A percentile compares a stretch with the other conserved stretches of the same genome.
Conservation (phyloP, 2,113 vertebrate species). For the Larimichthys polyactis region DNA sequence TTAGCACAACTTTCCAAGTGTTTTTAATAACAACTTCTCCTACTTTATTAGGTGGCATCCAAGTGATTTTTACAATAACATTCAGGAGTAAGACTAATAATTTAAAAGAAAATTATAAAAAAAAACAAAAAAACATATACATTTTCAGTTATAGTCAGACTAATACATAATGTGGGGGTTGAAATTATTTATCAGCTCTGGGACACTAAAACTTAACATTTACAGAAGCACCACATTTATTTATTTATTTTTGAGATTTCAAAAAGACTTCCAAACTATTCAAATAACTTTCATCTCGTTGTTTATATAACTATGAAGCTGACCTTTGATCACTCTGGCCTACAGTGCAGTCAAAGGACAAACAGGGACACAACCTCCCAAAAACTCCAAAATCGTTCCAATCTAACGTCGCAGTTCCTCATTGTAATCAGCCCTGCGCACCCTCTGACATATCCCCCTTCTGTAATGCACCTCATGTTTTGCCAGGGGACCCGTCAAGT, state of each 20-base stretch:
- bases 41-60: neutral
- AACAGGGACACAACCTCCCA: slow-evolving; percentile 52
- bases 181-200: neutral
- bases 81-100: neutral
- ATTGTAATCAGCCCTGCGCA: slow-evolving; percentile 64
- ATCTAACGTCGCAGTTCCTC: slow-evolving; percentile 45
- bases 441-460: slow-evolving; percentile 61
- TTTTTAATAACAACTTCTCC: neutral
- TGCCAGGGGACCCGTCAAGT: slow-evolving; percentile 72
- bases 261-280: neutral
- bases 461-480: slow-evolving; percentile 51
- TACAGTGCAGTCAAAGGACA: slow-evolving; percentile 61
- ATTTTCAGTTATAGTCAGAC: neutral
- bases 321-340: slow-evolving; percentile 29
- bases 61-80: neutral
- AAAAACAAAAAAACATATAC: neutral
- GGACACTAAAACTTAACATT: slow-evolving; percentile 11
- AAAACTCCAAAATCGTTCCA: slow-evolving; percentile 38
- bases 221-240: slow-evolving; percentile 48
- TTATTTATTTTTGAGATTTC: slow-evolving; percentile 12
- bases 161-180: neutral
- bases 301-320: neutral
- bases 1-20: neutral
- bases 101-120: neutral
- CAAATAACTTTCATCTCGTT: slow-evolving; percentile 1